Evolutionary conservation across 2,888 invertebrate species (phyloP).

Genomic region (Oscheius sp.): DNA sequence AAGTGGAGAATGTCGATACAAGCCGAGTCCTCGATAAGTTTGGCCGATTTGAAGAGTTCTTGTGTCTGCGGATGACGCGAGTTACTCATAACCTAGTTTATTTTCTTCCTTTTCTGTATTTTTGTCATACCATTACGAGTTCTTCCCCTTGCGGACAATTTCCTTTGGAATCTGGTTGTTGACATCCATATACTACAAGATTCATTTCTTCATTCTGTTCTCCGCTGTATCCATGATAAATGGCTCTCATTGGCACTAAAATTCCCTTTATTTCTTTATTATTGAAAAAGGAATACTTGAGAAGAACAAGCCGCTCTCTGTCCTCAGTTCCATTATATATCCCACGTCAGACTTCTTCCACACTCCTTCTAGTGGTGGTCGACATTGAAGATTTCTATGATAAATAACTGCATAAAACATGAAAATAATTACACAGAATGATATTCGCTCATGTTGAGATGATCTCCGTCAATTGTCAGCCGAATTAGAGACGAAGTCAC

Average conservation of each 20-base stretch:
- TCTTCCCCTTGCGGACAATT: not conserved
- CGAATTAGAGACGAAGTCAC: slow-evolving; percentile 52
- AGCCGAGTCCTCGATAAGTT: slow-evolving; percentile 60
- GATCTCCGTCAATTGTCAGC: slow-evolving; percentile 36
- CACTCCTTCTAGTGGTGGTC: slow-evolving; percentile 44
- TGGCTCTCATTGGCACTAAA: slow-evolving; percentile 56
- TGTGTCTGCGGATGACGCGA: slow-evolving; percentile 62
- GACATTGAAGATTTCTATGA: slow-evolving; percentile 15
- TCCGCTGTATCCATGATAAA: slow-evolving; percentile 60
- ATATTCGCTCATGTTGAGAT: slow-evolving; percentile 52
- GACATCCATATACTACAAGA: slow-evolving; percentile 56
- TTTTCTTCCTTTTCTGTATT: slow-evolving; percentile 4
- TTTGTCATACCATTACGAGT: too few relatives aligned
- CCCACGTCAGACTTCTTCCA: slow-evolving; percentile 47
- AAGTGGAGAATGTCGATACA: slow-evolving; percentile 63
- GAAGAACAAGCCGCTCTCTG: slow-evolving; percentile 32
- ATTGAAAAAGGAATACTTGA: slow-evolving; percentile 21
- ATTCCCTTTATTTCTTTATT: not conserved
- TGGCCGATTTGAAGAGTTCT: slow-evolving; percentile 61
- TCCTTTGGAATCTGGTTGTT: slow-evolving; percentile 48
- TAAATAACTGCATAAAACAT: not conserved
- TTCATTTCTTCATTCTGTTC: slow-evolving; percentile 65
- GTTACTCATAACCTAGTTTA: slow-evolving; percentile 59
- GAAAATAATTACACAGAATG: slow-evolving; percentile 48
- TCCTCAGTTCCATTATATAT: slow-evolving; percentile 46